phyloP scores from a whole-genome alignment of 1,140 invertebrate species.

The Drosophila sturtevanti region DNA sequence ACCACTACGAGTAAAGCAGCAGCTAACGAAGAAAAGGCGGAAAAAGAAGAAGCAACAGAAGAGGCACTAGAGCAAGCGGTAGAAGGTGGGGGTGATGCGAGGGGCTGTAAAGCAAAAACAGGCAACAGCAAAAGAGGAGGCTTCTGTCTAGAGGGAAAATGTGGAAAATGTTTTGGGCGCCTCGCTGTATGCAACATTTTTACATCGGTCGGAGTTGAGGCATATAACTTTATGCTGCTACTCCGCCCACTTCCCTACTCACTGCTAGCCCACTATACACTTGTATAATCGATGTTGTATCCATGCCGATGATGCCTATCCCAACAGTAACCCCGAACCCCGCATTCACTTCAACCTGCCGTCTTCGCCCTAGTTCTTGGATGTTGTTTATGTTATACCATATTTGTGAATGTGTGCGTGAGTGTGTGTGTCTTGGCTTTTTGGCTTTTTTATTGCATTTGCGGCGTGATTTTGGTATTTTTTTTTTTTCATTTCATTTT shows the following conservation, averaged over 20 bases:
- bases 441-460: slow-evolving; percentile 56
- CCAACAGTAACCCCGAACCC: slow-evolving; percentile 20
- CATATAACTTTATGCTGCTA: slow-evolving; percentile 5
- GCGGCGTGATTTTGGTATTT: slow-evolving; percentile 51
- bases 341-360: neutral
- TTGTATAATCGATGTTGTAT: slow-evolving; percentile 81
- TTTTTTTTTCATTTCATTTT: neutral
- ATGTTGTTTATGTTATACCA: slow-evolving; percentile 58
- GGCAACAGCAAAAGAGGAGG: slow-evolving; percentile 1
- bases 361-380: slow-evolving; percentile 29
- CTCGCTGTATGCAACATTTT: slow-evolving; percentile 53
- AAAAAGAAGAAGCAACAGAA: neutral
- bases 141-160: slow-evolving; percentile 26
- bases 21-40: slow-evolving; percentile 3
- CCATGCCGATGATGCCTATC: slow-evolving; percentile 67
- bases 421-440: slow-evolving; percentile 2
- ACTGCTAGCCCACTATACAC: slow-evolving; percentile 33
- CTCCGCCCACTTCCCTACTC: slow-evolving; percentile 14
- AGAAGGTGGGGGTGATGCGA: too few species aligned
- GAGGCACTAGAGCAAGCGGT: neutral
- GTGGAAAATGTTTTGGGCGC: slow-evolving; percentile 49
- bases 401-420: slow-evolving; percentile 38
- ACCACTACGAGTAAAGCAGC: slow-evolving; percentile 44
- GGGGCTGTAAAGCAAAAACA: neutral
- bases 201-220: slow-evolving; percentile 6